Percentiles rank a stretch among this genome's conserved stretches.
Conservation (phyloP, 2,113 vertebrate genomes). For the Scomber scombrus region DNA sequence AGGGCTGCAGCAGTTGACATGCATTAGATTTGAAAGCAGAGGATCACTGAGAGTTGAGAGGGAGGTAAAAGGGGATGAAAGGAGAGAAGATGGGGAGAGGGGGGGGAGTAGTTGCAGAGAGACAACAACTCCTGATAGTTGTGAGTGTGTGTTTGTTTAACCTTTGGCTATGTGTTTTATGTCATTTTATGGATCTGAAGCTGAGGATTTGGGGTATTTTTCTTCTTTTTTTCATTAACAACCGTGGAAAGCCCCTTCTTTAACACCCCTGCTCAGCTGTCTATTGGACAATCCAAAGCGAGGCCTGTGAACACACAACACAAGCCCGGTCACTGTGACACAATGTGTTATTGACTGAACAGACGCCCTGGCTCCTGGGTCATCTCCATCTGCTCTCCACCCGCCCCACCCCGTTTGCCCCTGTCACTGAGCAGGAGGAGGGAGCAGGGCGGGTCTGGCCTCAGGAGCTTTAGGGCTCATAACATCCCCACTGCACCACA, state of each 20-base stretch:
- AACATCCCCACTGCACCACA: slow-evolving; percentile 48
- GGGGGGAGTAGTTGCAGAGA: background rate
- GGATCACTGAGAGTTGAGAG: slow-evolving; percentile 1
- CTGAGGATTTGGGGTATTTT: background rate
- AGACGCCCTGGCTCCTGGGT: slow-evolving; percentile 64
- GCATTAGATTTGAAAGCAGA: slow-evolving; percentile 18
- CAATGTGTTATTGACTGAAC: slow-evolving; percentile 68
- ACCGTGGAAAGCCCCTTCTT: slow-evolving; percentile 29
- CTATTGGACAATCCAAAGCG: slow-evolving; percentile 20
- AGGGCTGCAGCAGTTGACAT: slow-evolving; percentile 17
- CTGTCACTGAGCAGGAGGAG: slow-evolving; percentile 40
- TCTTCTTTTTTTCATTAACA: slow-evolving; percentile 1
- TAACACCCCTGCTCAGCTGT: slow-evolving; percentile 20
- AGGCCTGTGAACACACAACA: slow-evolving; percentile 29
- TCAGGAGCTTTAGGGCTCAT: slow-evolving; percentile 35
- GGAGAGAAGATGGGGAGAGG: background rate
- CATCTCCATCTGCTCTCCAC: slow-evolving; percentile 63
- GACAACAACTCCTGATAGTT: background rate
- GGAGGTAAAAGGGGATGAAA: slow-evolving; percentile 11
- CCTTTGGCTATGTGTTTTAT: background rate
- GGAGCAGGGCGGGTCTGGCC: slow-evolving; percentile 14
- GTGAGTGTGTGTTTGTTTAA: background rate
- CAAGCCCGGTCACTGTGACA: slow-evolving; percentile 53
- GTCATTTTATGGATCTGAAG: background rate
- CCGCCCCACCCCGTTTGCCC: slow-evolving; percentile 41